Evolutionary conservation across 2,888 invertebrate species (phyloP).

Genomic region (Xylota segnis): DNA sequence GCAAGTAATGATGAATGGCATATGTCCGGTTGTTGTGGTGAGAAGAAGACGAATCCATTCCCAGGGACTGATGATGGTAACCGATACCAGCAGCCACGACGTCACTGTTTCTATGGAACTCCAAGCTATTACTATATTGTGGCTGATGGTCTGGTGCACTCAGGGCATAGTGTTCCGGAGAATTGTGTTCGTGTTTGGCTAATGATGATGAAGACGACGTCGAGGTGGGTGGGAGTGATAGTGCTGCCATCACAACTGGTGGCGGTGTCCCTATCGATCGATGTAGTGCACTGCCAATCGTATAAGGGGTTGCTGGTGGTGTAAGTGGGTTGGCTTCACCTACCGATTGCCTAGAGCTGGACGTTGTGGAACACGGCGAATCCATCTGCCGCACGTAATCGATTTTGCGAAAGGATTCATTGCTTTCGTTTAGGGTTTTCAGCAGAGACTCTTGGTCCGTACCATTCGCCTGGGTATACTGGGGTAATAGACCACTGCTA

Average conservation of each 20-base stretch:
- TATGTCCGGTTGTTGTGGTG: slow-evolving; percentile 67
- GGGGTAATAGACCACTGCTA: slow-evolving; percentile 41
- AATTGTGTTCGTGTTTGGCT: slow-evolving; percentile 64
- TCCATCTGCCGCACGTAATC: slow-evolving; percentile 80
- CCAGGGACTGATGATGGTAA: slow-evolving; percentile 65
- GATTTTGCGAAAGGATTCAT: slow-evolving; percentile 77
- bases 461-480: slow-evolving; percentile 58
- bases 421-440: slow-evolving; percentile 80
- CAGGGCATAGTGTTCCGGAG: slow-evolving; percentile 64
- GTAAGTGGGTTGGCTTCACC: slow-evolving; percentile 80
- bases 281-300: slow-evolving; percentile 52
- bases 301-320: slow-evolving; percentile 83
- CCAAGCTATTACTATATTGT: slow-evolving; percentile 64
- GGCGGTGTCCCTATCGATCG: slow-evolving; percentile 67
- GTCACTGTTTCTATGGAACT: slow-evolving; percentile 66
- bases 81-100: slow-evolving; percentile 51
- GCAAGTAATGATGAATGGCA: slow-evolving; percentile 75
- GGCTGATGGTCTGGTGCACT: slow-evolving; percentile 63
- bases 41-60: slow-evolving; percentile 60
- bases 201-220: slow-evolving; percentile 68
- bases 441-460: slow-evolving; percentile 80
- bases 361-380: slow-evolving; percentile 82
- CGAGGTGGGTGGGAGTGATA: slow-evolving; percentile 57
- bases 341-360: slow-evolving; percentile 81
- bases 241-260: slow-evolving; percentile 50